Base-by-base conservation (phyloP, 1,140 invertebrate species). In the Aphelinus atriplicis region DNA sequence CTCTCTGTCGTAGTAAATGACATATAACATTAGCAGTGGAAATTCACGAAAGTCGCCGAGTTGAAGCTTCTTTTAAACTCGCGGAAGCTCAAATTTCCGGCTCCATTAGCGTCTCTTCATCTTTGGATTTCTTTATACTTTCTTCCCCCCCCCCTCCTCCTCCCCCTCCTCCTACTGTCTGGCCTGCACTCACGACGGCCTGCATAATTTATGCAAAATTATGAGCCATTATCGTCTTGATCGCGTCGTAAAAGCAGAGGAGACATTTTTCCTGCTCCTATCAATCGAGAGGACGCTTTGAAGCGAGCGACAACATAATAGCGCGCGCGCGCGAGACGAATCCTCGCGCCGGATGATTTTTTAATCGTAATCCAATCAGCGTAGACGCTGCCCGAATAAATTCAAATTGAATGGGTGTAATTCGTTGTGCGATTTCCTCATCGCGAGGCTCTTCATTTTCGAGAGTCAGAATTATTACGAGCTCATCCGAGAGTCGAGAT, bases 181-280 rank as follows among this genome's bases (percentile, higher is more conserved):
- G 77, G 77, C 75, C 69, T 76, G 58, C 76, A 75, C 71, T 63
- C 69, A 69, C 67, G 42, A 71, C 2, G 42, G 42, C 60, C 3
- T 78, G 80, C 80, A 80, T 80, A 81, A 79, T 81, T 78, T 75
- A 79, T 73, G 72, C 79, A 78, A 77, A 78, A 78, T 80, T 78
- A 78, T 71, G 65, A 65, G 61, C 68, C 78, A 75, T 81, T 75
- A 79, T 75, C 73, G 75, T 65, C 79, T 77, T 67, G 66, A 65
- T 74, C 71, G 75, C 68, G 73, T 64, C 73, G 57, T 50, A 50
- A 60, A 53, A 70, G 68, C 57, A 26, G 2, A 9, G 57, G 42
- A 55, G 6, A 72, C 55, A 74, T 75, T 79, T 80, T 77, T 74
- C 61, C 61, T 46, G 4, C 26, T 26, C 7, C 42, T 60, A 60